Base-by-base conservation (phyloP, 2,113 vertebrate species). In the Notothenia rossii region DNA sequence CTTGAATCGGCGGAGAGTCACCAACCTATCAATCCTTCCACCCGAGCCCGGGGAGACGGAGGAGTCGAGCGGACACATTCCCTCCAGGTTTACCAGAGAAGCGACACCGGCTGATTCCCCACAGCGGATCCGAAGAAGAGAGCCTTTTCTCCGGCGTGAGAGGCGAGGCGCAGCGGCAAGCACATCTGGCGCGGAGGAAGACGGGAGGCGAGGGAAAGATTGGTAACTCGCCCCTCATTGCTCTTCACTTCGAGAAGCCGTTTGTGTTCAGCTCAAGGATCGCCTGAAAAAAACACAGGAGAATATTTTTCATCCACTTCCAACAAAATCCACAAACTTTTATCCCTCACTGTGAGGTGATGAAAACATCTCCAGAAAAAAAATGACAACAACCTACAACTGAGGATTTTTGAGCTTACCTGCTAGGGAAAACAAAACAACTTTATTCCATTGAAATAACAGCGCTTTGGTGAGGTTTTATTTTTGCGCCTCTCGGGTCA, bases 171-270 rank as follows among this genome's bases (percentile, higher is more conserved):
- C 92, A 68, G 85, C 89, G 20, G 50, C 51, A 87, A 84, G 77
- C 91, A 93, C 93, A 92, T 94, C 94, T 93, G 95, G 95, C 93
- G 88, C 93, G 93, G 86, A 82, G 93, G 88, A 81, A 62, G 75
- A 80, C 64, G 48, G 56, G 76, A 84, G 84, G 90, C 86, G 92
- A 93, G 88, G 82, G 79, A 79, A 13, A 78, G 82, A 85, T 88
- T 91, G 91, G 91, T 88, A 94, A 96, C 96, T 96, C 95, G 98
- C 96, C 96, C 89, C 11, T 94, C 90, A 81, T 89, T 86, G 77
- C 80, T 66, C 69, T 82, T 74, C n/a, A 49, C 68, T 75, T 62
- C 71, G n/a, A 74, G 20, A 73, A 29, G n/a, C 76, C 61, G 17
- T 65, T 61, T 66, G 50, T 90, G 88, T 91, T 91, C 80, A 22